phyloP scores from a whole-genome alignment of 2,888 invertebrate species.

The Hylaea fasciaria region DNA sequence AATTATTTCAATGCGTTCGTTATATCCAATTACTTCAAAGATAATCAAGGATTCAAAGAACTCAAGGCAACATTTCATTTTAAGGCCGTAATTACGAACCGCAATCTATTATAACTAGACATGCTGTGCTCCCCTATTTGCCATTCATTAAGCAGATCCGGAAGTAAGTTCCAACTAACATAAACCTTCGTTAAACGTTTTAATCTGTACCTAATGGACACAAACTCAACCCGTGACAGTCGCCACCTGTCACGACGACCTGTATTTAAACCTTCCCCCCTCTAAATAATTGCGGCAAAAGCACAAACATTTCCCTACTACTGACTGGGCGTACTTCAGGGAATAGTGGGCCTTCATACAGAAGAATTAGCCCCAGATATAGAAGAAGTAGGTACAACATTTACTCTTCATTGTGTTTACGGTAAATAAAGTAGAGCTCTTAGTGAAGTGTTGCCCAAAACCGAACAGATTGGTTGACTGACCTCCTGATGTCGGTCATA shows the following conservation, averaged over 20 bases:
- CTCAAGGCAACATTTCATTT: too few species aligned
- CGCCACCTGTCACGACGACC: conserved; percentile 41
- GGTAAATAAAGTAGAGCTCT: too few species aligned
- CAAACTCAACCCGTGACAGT: conserved; percentile 33
- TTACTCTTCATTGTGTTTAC: too few species aligned
- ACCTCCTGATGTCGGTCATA: too few species aligned
- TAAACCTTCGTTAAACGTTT: conserved; percentile 4
- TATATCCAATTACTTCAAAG: too few species aligned
- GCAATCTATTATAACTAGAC: too few species aligned
- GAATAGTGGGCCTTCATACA: neutral
- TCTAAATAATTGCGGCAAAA: conserved; percentile 38
- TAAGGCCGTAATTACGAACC: too few species aligned
- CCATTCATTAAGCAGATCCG: conserved; percentile 3
- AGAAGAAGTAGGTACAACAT: too few species aligned
- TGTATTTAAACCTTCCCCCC: conserved; percentile 39
- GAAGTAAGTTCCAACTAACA: conserved; percentile 21
- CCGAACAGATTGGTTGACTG: too few species aligned
- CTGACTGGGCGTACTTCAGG: conserved; percentile 7
- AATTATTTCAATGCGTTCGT: too few species aligned
- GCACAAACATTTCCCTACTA: conserved; percentile 34
- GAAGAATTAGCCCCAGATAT: neutral
- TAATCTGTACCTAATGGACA: conserved; percentile 25
- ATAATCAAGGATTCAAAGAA: too few species aligned
- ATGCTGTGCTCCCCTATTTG: neutral
- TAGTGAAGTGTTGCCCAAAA: too few species aligned